A percentile compares a stretch with the other conserved stretches of the same genome.
These are phyloP conservation scores for Theretra japonica DNA, from an alignment of 2,888 invertebrate species.

Conservation along the genomic window DNA sequence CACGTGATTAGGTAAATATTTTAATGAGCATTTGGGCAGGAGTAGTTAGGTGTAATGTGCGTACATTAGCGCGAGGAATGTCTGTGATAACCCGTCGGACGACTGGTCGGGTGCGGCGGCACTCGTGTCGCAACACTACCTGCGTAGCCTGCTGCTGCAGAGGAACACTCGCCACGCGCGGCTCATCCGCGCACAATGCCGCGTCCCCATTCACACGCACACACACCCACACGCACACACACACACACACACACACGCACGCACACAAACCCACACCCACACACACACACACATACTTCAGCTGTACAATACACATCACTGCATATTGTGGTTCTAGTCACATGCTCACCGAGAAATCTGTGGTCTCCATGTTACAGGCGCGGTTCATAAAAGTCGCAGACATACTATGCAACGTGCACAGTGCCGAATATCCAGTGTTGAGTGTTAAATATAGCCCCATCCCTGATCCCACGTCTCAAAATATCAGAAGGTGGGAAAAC, in stretches of 20 bases:
- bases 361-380: too few relatives aligned
- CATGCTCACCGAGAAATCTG: not conserved
- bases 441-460: too few relatives aligned
- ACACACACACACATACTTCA: not conserved
- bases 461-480: too few relatives aligned
- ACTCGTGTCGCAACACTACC: not conserved
- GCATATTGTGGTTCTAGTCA: not conserved
- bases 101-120: not conserved
- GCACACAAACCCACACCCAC: not conserved
- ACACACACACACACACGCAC: not conserved
- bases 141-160: not conserved
- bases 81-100: not conserved
- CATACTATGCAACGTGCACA: too few relatives aligned
- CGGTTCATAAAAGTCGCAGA: too few relatives aligned
- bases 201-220: conserved; percentile 3
- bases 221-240: not conserved
- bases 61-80: not conserved
- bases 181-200: not conserved
- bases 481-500: too few relatives aligned
- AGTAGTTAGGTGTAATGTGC: not conserved
- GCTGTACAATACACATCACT: not conserved
- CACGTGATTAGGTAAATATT: conserved; percentile 20
- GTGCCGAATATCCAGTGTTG: too few relatives aligned
- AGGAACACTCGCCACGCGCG: not conserved
- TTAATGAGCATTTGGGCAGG: not conserved